Conservation (phyloP, 2,888 invertebrate genomes). For the Omphaloscelis lunosa region DNA sequence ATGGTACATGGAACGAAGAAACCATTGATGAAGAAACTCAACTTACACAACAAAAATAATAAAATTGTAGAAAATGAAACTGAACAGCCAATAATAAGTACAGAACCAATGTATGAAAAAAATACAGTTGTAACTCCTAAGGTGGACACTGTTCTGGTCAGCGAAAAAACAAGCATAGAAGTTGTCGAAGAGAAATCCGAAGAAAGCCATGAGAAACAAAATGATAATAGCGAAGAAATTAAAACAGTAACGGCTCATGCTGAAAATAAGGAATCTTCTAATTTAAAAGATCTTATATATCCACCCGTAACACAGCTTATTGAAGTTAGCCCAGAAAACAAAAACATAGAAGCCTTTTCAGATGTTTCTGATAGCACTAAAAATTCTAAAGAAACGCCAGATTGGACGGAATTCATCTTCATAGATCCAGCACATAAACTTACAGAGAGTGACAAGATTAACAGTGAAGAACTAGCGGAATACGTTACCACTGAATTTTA, state of each 20-base stretch:
- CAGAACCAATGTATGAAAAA: background rate
- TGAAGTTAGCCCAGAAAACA: slow-evolving; percentile 6
- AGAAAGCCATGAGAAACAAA: slow-evolving; percentile 8
- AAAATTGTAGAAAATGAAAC: background rate
- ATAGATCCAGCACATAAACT: slow-evolving; percentile 47
- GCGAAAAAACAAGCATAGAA: slow-evolving; percentile 30
- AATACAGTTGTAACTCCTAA: background rate
- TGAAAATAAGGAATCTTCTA: background rate
- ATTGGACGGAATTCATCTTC: slow-evolving; percentile 70
- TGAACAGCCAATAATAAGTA: background rate
- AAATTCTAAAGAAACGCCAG: slow-evolving; percentile 30
- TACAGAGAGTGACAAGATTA: slow-evolving; percentile 5
- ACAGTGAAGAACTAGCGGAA: slow-evolving; percentile 27
- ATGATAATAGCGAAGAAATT: slow-evolving; percentile 8
- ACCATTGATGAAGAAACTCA: slow-evolving; percentile 65
- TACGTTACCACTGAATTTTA: slow-evolving; percentile 47
- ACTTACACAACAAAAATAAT: slow-evolving; percentile 31
- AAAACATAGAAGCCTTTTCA: background rate
- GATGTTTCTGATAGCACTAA: background rate
- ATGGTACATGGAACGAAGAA: slow-evolving; percentile 54
- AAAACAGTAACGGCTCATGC: background rate
- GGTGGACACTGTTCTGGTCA: background rate
- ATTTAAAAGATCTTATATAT: background rate
- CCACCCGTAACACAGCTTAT: background rate
- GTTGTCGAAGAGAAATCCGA: slow-evolving; percentile 4